phyloP scores from a whole-genome alignment of 2,797 vertebrate genomes.

The Picus viridis region DNA sequence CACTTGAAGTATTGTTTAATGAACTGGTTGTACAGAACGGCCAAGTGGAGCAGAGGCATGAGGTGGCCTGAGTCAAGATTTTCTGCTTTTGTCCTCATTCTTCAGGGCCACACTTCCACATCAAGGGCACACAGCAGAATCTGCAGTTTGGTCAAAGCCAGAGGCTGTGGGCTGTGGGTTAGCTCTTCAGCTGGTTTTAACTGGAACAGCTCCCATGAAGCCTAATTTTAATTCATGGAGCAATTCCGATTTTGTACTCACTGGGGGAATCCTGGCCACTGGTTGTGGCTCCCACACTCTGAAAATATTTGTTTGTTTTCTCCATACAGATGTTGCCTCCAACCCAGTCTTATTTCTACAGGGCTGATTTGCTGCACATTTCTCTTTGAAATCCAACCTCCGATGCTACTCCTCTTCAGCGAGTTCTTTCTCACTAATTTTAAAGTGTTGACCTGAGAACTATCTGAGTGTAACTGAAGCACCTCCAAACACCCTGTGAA shows the following conservation, averaged over 20 bases:
- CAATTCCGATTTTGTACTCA: background rate
- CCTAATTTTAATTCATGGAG: background rate
- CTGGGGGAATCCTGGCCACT: background rate
- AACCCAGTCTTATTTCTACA: background rate
- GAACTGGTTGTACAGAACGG: background rate
- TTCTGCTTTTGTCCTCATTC: conserved; percentile 23
- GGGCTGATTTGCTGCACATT: background rate
- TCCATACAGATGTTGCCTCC: background rate
- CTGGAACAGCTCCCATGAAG: conserved; percentile 1
- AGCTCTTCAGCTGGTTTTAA: conserved; percentile 2
- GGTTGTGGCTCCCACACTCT: background rate
- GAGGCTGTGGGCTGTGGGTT: background rate
- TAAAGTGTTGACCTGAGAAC: background rate
- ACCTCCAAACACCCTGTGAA: background rate
- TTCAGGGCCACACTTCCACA: background rate
- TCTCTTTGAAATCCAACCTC: background rate
- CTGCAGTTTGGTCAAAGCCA: background rate
- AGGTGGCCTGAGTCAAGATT: background rate
- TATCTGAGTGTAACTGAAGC: background rate
- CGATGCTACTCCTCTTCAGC: background rate
- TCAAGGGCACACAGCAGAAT: background rate
- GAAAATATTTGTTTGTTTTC: conserved; percentile 36
- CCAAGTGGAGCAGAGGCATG: background rate
- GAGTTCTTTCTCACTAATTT: background rate
- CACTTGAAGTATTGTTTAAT: conserved; percentile 35